These are phyloP conservation scores for Gonatopus flavifemur DNA, from an alignment of 1,140 invertebrate species.

Conservation along the genomic window DNA sequence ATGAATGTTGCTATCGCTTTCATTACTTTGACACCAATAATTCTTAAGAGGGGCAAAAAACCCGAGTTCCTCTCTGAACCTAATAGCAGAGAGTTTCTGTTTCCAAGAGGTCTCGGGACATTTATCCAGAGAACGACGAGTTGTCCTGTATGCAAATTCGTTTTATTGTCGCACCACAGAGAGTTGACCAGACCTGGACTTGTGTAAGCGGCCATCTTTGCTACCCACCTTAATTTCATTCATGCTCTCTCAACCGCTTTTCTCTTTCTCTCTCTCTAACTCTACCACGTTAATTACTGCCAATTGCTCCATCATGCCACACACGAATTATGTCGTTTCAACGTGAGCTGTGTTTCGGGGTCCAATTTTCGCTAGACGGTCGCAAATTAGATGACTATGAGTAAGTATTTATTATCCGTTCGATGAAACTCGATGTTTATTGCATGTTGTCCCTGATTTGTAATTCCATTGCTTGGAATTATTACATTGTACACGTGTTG, in stretches of 20 bases:
- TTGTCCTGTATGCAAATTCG: constrained; percentile 56
- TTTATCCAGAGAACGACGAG: constrained; percentile 39
- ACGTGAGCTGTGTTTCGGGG: constrained; percentile 37
- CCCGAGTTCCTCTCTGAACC: no score
- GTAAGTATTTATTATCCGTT: no score
- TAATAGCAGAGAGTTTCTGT: constrained; percentile 42
- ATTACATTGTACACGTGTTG: no score
- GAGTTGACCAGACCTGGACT: constrained; percentile 43
- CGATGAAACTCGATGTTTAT: no score
- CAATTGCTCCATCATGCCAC: constrained; percentile 53
- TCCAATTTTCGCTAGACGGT: constrained; percentile 37
- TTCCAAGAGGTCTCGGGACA: constrained; percentile 33
- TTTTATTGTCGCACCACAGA: constrained; percentile 50
- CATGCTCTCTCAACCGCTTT: constrained; percentile 25
- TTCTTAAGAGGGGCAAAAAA: no score
- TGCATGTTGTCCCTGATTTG: no score
- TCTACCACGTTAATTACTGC: constrained; percentile 53
- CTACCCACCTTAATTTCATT: constrained; percentile 53
- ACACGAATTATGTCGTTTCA: constrained; percentile 55
- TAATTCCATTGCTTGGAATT: no score
- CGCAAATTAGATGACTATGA: constrained; percentile 34
- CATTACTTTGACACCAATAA: no score
- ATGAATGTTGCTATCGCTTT: no score
- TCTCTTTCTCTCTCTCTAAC: constrained; percentile 10
- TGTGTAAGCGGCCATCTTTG: constrained; percentile 53